Base-by-base conservation (phyloP, 2,113 vertebrate species). In the Rattus rattus region DNA sequence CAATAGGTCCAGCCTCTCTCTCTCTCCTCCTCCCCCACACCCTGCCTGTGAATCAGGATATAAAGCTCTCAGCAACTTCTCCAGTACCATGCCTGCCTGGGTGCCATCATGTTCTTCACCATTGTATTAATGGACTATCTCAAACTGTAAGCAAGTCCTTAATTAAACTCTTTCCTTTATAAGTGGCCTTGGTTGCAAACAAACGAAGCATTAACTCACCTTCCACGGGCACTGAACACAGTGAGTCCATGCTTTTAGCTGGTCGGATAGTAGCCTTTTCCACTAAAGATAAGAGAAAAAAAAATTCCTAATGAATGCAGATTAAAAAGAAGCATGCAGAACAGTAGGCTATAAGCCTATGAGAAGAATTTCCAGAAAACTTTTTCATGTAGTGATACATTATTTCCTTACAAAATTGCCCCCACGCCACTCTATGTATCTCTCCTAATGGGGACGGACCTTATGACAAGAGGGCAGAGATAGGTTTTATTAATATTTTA, bases 191-290 rank as follows among this genome's bases (percentile, higher is more conserved):
- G 56, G 22, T 14, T n/a, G 81, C 24, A 43, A 39, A 17, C 59
- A 16, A 20, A 28, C 19, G 39, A 54, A 59, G 36, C 54, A 81
- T n/a, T 24, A 59, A 59, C 59, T 98, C 97, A 99, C 99, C 99
- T 98, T 99, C 99, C 98, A 99, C 99, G 91, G 99, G 99, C 94
- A 99, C 97, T 63, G 99, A 99, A 96, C 99, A 99, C 97, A 99
- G 98, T 0, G 99, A 99, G 97, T 99, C 99, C 99, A 99, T 99
- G 98, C 99, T 99, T 98, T 99, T 99, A 33, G 99, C 99, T 0
- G 99, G 99, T 20, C 99, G 99, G 88, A 99, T 99, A 61, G 99
- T 98, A 94, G 99, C 98, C 98, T 99, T 99, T 98, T 99, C 99
- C 99, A 98, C 97, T 95, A 94, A 96, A 97, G 97, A 97, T 9